Evolutionary conservation across 1,140 invertebrate genomes (phyloP), one percentile per base, ranked within the genome.

Genomic region (Drosophila erecta): DNA sequence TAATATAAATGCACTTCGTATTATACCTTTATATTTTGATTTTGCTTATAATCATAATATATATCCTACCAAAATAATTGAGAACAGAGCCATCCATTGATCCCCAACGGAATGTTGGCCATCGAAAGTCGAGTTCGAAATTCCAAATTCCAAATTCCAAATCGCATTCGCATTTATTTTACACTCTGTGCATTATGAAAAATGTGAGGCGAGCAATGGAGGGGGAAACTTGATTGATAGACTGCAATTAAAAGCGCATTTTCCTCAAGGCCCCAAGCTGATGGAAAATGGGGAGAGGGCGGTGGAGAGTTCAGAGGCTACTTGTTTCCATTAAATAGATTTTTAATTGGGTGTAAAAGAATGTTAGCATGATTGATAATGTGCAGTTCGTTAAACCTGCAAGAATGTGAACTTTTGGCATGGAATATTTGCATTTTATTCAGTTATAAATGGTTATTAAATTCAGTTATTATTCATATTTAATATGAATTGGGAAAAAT

Each of bases 161-260:
- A 33, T 78, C 20, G 46, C 55, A 53, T 47, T 76, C 44, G 56
- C 51, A 70, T 49, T 71, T 76, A 30, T 4, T 65, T 64, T 54
- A 30, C 65, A 54, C 65, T 70, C 30, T 40, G 49, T 57, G 49
- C 53, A 60, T 79, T 71, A 51, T 30, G 38, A 27, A 66, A 50
- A 57, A 15, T 3, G 0, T n/a, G 14, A 59, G 8, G 8, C 4
- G 35, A 14, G n/a, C n/a, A n/a, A n/a, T n/a, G 10, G 6, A 15
- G 10, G 40, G 33, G 8, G 35, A 40, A 64, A 53, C 41, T 73
- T 80, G 84, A 90, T 89, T 90, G 79, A 84, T 89, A 65, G 44
- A 53, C 60, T 49, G 65, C 84, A 84, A 90, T 89, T 87, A 87
- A 89, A 87, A 87, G 65, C 69, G 64, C 76, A 89, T 89, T 89